These are phyloP conservation scores for Eupithecia exiguata DNA, from an alignment of 2,888 invertebrate genomes.

Conservation along the genomic window DNA sequence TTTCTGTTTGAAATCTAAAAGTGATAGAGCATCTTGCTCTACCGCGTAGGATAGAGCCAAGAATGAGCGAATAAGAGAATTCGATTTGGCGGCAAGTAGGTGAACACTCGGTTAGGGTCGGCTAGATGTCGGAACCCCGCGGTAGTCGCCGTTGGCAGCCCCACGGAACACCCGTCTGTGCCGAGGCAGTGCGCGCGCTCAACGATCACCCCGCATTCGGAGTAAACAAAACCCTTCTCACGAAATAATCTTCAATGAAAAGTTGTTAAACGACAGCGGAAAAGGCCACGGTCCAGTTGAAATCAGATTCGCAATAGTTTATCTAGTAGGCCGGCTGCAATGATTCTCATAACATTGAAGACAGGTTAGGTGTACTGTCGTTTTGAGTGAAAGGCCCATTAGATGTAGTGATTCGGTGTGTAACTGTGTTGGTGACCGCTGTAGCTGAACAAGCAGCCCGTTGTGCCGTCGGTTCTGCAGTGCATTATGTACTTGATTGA, in stretches of 20 bases:
- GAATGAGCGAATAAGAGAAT: slow-evolving; percentile 61
- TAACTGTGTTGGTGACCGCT: slow-evolving; percentile 64
- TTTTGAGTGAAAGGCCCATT: slow-evolving; percentile 75
- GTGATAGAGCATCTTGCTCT: slow-evolving; percentile 52
- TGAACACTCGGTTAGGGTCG: slow-evolving; percentile 59
- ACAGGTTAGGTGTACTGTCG: slow-evolving; percentile 60
- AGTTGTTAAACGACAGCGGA: slow-evolving; percentile 44
- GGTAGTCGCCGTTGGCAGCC: slow-evolving; percentile 63
- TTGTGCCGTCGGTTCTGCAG: slow-evolving; percentile 46
- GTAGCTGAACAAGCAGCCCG: slow-evolving; percentile 56
- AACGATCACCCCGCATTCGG: slow-evolving; percentile 50
- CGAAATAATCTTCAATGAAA: slow-evolving; percentile 70
- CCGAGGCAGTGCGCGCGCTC: slow-evolving; percentile 43
- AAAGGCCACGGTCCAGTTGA: slow-evolving; percentile 28
- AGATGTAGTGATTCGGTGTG: slow-evolving; percentile 60
- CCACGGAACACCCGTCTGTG: slow-evolving; percentile 49
- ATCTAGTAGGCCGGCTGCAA: slow-evolving; percentile 69
- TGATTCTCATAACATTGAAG: slow-evolving; percentile 68
- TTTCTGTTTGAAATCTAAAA: slow-evolving; percentile 31
- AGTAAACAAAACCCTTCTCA: slow-evolving; percentile 72
- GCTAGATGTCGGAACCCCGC: slow-evolving; percentile 47
- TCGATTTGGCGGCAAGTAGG: slow-evolving; percentile 62
- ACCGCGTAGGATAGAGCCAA: slow-evolving; percentile 38
- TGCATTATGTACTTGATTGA: slow-evolving; percentile 54
- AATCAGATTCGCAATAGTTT: slow-evolving; percentile 33